Evolutionary conservation across 2,888 invertebrate genomes (phyloP), one percentile per base, ranked within the genome.

Genomic region (Drosophila aldrichi): DNA sequence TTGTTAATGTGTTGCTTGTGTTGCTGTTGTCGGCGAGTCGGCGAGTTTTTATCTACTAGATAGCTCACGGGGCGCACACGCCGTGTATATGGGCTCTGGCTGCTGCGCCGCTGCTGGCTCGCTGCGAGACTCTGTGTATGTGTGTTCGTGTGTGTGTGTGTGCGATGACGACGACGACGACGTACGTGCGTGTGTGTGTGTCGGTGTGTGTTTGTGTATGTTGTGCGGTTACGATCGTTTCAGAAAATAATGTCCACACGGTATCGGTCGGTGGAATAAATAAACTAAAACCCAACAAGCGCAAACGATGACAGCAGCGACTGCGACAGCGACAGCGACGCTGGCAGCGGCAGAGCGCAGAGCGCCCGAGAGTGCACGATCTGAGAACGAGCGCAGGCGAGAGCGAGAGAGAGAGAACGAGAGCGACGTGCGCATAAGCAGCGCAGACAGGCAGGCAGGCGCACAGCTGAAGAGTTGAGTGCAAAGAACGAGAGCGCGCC

Each of bases 181-280:
- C 61, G 57, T 64, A 48, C 65, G 55, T 44, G 59, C 59, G 25
- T 51, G 65, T 29, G 44, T 43, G 73, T 29, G 44, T 54, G 49
- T 63, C 52, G 34, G 63, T 54, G 52, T 67, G 69, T 74, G 70
- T 72, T 51, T 72, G 58, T 52, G 60, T 65, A 55, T 51, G 67
- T 34, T 46, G 73, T 82, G 81, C 73, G 79, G 79, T 72, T 85
- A 89, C 89, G 91, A 89, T 90, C 91, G 91, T 88, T 91, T 91
- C 88, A 90, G 88, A 88, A 91, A 92, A 90, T 90, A 92, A 91
- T 92, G 92, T 92, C 92, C 92, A 91, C 91, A 89, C 92, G 90
- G 91, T 90, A 92, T 92, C 92, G 90, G 91, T 91, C 92, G 92
- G 88, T 90, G 91, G 92, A 92, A 92, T 92, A 92, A 92, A 92